Base-by-base conservation (phyloP, 2,888 invertebrate species). In the Hetaerina titia region DNA sequence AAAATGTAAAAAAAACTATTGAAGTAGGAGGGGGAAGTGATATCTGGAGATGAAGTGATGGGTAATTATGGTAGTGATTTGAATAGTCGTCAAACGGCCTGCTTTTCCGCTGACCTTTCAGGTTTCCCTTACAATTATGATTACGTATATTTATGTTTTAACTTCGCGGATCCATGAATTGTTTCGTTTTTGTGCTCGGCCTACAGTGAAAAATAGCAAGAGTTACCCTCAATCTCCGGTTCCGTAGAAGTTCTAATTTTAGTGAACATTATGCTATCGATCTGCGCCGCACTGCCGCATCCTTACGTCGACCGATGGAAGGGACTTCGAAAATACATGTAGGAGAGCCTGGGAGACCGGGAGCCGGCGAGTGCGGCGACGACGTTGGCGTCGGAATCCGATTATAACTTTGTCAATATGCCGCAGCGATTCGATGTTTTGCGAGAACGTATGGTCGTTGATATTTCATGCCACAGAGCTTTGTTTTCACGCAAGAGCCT, bases 261-360 rank as follows among this genome's bases (percentile, higher is more conserved):
- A 81, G 81, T 81, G 81, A 81, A 81, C 81, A 81, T 81, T 81
- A 81, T 81, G 81, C 81, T 81, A 81, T 81, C 81, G 81, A 81
- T 81, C 81, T 69, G 69, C 4, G 69, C 69, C n/a, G 22, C 69
- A n/a, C 81, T 81, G 25, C 31, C 81, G 81, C 81, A 81, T 81
- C 81, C 81, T 31, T 81, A 11, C 81, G 81, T n/a, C 25, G 81
- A 69, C 69, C 69, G 69, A 69, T 69, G 9, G 69, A 69, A 69
- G 69, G 5, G n/a, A 69, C 69, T 69, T 69, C 22, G 45, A 45
- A 45, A 45, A 45, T 45, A 45, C 45, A 4, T 45, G 45, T 45
- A 4, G 45, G 45, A n/a, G 22, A 69, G n/a, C 8, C 22, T 9
- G 69, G 31, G 81, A 81, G 74, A n/a, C 13, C 60, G 25, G 13